Evolutionary conservation across 2,888 invertebrate species (phyloP).

Genomic region (Noctua janthe): DNA sequence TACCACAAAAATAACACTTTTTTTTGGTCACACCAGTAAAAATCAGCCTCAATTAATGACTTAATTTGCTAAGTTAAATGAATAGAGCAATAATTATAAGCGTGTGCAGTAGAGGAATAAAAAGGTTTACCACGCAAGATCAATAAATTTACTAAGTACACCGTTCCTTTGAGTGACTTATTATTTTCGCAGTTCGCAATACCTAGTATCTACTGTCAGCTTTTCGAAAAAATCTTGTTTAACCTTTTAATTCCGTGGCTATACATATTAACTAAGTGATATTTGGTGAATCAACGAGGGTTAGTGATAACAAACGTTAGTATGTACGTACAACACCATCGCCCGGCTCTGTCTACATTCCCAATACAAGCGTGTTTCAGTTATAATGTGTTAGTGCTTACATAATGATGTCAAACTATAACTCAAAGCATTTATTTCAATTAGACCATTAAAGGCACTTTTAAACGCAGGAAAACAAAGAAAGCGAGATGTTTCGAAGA

Average conservation of each 20-base stretch:
- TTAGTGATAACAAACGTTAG: conserved; percentile 45
- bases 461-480: no score
- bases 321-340: conserved; percentile 34
- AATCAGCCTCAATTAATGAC: not conserved
- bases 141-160: not conserved
- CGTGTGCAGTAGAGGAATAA: conserved; percentile 2
- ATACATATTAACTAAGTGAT: conserved; percentile 10
- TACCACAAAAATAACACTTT: not conserved
- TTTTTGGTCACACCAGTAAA: not conserved
- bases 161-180: not conserved
- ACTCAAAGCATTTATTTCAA: no score
- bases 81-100: not conserved
- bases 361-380: conserved; percentile 45
- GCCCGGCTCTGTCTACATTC: conserved; percentile 55
- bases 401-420: conserved; percentile 5
- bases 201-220: not conserved
- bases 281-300: conserved; percentile 13
- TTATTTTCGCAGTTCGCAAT: not conserved
- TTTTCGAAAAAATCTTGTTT: not conserved
- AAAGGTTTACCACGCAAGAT: not conserved
- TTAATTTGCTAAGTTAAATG: not conserved
- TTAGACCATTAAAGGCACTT: no score
- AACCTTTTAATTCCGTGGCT: conserved; percentile 3
- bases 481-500: no score
- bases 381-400: conserved; percentile 22